Conservation (phyloP, 2,888 invertebrate genomes). For the Heteropelma amictum region DNA sequence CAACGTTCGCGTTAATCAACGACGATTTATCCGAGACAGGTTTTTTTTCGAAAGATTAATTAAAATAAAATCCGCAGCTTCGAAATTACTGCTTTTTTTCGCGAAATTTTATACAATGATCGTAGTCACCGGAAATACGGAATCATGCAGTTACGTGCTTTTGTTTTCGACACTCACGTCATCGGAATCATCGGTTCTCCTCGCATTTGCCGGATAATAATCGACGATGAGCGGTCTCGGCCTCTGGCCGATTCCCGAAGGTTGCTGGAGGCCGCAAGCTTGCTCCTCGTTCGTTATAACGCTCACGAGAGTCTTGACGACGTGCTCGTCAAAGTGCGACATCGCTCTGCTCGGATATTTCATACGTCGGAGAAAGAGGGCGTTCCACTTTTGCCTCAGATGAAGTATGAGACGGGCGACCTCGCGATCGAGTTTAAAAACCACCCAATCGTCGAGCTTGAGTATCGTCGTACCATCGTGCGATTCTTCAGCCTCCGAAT, state of each 20-base stretch:
- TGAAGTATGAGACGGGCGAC: conserved; percentile 84
- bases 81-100: too few species aligned
- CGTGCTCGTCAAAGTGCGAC: conserved; percentile 83
- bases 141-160: too few species aligned
- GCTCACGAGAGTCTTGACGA: conserved; percentile 83
- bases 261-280: conserved; percentile 84
- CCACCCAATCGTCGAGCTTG: conserved; percentile 87
- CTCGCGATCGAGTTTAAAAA: conserved; percentile 84
- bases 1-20: too few species aligned
- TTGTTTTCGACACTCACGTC: conserved; percentile 59
- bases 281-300: conserved; percentile 86
- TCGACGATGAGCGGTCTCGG: conserved; percentile 85
- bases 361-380: conserved; percentile 83
- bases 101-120: too few species aligned
- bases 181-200: conserved; percentile 69
- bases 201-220: conserved; percentile 77
- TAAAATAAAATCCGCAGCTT: too few species aligned
- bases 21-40: too few species aligned
- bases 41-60: not conserved
- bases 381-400: conserved; percentile 86
- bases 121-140: too few species aligned
- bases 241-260: conserved; percentile 86
- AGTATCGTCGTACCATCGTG: conserved; percentile 79
- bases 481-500: conserved; percentile 80
- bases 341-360: conserved; percentile 81